Base-by-base conservation (phyloP, 2,113 vertebrate genomes). In the Pterocles orientalis region DNA sequence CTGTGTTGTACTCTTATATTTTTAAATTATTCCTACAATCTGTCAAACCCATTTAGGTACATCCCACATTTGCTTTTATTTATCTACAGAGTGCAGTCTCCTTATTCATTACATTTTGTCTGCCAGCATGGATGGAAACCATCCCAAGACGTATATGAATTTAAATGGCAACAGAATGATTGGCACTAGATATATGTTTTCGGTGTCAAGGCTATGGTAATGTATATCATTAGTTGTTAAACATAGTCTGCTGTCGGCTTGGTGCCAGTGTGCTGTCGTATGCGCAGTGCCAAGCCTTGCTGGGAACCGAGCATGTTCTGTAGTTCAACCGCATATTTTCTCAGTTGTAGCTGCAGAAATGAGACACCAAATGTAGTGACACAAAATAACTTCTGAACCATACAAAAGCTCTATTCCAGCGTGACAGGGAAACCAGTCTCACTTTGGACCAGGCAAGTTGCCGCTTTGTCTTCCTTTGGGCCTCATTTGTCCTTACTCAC, bases 201-300 rank as follows among this genome's bases (percentile, higher is more conserved):
- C 91, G 73, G 95, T 97, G 97, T 98, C 97, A 95, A 60, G 97
- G 88, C 85, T 96, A 10, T 87, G 93, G 92, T 93, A 95, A 97
- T 97, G 72, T 97, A 96, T 98, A 96, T 95, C 96, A 96, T 96
- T 95, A 93, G 94, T 97, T 95, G 89, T 97, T 96, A 97, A 98
- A 97, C 95, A 97, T 93, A 97, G 94, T 97, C 96, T 96, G 94
- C 88, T 95, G 57, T 87, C 34, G 89, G 97, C 94, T 47, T 3
- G 0, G 45, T 53, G 91, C 97, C 97, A 97, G 85, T 10, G 70
- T 34, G 43, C 81, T 94, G 75, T 73, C 90, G 85, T 5, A 1
- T 25, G 54, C 29, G 79, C 70, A 23, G 31, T 95, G 96, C 96
- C 94, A 97, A 95, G 86, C 95, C 81, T 97, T 93, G 85, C 73